Evolutionary conservation across 1,140 invertebrate genomes (phyloP).

Genomic region (Euschistus heros): DNA sequence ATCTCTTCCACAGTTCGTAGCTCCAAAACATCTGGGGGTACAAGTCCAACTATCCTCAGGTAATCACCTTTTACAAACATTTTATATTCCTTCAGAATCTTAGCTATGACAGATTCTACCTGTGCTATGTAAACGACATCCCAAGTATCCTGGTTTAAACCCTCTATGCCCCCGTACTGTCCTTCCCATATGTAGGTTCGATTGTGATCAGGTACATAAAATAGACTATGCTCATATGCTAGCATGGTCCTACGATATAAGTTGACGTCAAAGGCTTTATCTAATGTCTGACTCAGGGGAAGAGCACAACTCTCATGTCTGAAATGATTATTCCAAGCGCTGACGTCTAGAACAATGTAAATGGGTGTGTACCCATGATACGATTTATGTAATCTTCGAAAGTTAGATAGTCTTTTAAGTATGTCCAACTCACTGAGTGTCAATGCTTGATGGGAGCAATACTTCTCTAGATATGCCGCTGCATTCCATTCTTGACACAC

Average conservation of each 20-base stretch:
- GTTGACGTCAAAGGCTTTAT: neutral
- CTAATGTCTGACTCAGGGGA: neutral
- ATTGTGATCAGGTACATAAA: neutral
- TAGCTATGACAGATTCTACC: neutral
- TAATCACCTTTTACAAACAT: neutral
- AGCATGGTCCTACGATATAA: neutral
- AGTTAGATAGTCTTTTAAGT: neutral
- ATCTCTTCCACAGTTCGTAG: neutral
- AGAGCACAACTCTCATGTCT: neutral
- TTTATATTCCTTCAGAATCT: neutral
- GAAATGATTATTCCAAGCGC: neutral
- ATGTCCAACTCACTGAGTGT: neutral
- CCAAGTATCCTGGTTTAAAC: neutral
- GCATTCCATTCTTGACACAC: neutral
- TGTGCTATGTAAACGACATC: neutral
- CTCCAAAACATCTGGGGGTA: neutral
- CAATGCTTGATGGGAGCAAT: neutral
- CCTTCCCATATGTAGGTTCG: neutral
- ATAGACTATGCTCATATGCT: neutral
- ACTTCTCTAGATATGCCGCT: neutral
- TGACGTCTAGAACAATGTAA: neutral
- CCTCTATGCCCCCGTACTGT: neutral
- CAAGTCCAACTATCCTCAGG: neutral
- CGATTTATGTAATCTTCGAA: neutral
- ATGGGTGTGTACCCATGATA: neutral